Percentiles rank a stretch among this genome's conserved stretches.
Evolutionary conservation across 2,888 invertebrate species (phyloP).

Genomic region (Mythimna impura): DNA sequence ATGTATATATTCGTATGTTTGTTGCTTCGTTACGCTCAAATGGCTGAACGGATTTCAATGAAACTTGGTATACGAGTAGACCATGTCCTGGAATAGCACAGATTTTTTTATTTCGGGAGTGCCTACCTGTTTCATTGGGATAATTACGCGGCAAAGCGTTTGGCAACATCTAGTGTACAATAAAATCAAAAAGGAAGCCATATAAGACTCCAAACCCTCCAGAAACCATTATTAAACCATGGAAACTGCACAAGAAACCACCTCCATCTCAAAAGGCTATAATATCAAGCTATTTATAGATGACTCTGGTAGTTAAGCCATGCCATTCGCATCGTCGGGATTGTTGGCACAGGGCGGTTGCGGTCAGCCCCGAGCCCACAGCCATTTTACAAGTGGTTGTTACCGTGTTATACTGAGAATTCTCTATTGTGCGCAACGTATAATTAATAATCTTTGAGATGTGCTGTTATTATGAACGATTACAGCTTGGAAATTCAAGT

Average conservation of each 20-base stretch:
- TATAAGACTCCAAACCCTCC: background rate
- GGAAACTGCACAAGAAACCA: constrained; percentile 7
- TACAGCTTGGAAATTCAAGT: constrained; percentile 19
- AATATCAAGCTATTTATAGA: constrained; percentile 56
- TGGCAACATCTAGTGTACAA: no score
- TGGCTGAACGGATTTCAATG: no score
- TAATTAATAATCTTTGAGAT: constrained; percentile 62
- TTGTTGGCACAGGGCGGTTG: constrained; percentile 76
- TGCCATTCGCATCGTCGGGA: constrained; percentile 78
- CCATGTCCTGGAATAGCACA: no score
- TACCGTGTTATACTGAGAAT: constrained; percentile 74
- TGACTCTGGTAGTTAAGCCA: constrained; percentile 60
- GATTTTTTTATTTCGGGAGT: no score
- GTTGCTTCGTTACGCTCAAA: no score
- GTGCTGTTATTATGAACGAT: constrained; percentile 26
- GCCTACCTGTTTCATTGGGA: no score
- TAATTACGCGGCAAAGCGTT: background rate
- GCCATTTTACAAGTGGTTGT: constrained; percentile 78
- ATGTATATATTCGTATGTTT: no score
- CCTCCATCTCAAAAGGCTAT: constrained; percentile 39
- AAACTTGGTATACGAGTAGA: no score
- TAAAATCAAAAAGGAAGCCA: no score
- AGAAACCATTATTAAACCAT: background rate
- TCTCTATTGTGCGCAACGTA: constrained; percentile 61
- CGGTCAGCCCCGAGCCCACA: constrained; percentile 76